These are phyloP conservation scores for Siniperca obscura DNA, from an alignment of 2,797 vertebrate genomes.

Conservation along the genomic window DNA sequence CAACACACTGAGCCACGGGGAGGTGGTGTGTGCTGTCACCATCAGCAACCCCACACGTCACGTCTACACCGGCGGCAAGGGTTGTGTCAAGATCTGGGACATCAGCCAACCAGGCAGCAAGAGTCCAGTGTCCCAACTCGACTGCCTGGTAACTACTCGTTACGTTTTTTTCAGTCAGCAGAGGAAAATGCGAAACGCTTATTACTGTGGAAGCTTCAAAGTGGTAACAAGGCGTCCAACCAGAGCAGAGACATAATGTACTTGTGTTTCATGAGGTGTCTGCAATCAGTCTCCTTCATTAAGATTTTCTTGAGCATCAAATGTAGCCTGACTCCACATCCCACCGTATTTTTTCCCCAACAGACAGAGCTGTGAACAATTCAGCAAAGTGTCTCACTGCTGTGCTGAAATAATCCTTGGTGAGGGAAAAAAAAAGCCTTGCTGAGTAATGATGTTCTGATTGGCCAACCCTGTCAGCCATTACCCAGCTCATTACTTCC, in stretches of 20 bases:
- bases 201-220: conserved; percentile 22
- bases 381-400: conserved; percentile 68
- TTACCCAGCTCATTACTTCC: conserved; percentile 79
- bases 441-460: conserved; percentile 80
- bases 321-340: conserved; percentile 53
- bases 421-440: conserved; percentile 52
- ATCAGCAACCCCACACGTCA: conserved; percentile 97
- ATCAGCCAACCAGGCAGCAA: conserved; percentile 98
- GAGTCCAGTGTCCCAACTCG: conserved; percentile 96
- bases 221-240: conserved; percentile 20
- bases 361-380: conserved; percentile 71
- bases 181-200: conserved; percentile 14
- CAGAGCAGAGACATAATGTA: conserved; percentile 28
- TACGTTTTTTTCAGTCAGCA: conserved; percentile 13
- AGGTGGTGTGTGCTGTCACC: conserved; percentile 93
- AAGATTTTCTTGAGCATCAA: conserved; percentile 56
- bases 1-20: conserved; percentile 89
- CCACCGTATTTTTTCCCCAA: conserved; percentile 35
- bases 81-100: conserved; percentile 98
- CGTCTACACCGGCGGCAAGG: conserved; percentile 96
- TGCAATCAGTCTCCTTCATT: conserved; percentile 37
- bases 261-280: conserved; percentile 36
- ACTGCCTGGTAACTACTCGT: conserved; percentile 90
- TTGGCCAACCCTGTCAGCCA: conserved; percentile 76
- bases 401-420: conserved; percentile 70